A percentile compares a stretch with the other conserved stretches of the same genome.
Evolutionary conservation across 2,113 vertebrate species (phyloP).

Genomic region (Aplodontia rufa): DNA sequence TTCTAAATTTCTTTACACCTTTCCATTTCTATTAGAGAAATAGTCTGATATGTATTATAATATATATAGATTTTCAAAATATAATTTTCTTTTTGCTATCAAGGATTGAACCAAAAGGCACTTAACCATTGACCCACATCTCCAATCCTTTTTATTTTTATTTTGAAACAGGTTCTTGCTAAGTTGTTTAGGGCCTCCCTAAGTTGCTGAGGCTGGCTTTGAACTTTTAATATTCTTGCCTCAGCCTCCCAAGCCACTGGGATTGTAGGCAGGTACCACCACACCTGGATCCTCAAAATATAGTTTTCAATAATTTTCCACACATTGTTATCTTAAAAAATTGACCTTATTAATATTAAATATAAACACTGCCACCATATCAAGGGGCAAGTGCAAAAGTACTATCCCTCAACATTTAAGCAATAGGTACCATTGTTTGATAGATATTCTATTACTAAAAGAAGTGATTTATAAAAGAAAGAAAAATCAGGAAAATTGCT

Average conservation of each 20-base stretch:
- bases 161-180: too few relatives aligned
- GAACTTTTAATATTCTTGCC: too few relatives aligned
- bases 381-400: background rate
- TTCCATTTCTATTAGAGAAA: background rate
- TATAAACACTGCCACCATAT: constrained; percentile 1
- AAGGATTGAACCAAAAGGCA: too few relatives aligned
- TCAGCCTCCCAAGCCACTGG: too few relatives aligned
- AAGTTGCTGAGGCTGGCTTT: too few relatives aligned
- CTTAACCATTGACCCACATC: too few relatives aligned
- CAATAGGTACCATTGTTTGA: background rate
- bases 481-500: background rate
- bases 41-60: background rate
- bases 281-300: too few relatives aligned
- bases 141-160: too few relatives aligned
- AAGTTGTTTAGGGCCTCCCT: too few relatives aligned
- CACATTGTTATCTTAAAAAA: background rate
- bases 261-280: too few relatives aligned
- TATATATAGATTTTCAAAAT: background rate
- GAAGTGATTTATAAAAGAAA: background rate
- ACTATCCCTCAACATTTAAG: background rate
- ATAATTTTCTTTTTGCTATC: too few relatives aligned
- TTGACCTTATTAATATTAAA: background rate
- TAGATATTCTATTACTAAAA: background rate
- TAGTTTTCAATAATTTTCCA: background rate
- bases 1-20: background rate